Evolutionary conservation across 2,888 invertebrate species (phyloP), one percentile per base, ranked within the genome.

Genomic region (Caenorhabditis doughertyi): DNA sequence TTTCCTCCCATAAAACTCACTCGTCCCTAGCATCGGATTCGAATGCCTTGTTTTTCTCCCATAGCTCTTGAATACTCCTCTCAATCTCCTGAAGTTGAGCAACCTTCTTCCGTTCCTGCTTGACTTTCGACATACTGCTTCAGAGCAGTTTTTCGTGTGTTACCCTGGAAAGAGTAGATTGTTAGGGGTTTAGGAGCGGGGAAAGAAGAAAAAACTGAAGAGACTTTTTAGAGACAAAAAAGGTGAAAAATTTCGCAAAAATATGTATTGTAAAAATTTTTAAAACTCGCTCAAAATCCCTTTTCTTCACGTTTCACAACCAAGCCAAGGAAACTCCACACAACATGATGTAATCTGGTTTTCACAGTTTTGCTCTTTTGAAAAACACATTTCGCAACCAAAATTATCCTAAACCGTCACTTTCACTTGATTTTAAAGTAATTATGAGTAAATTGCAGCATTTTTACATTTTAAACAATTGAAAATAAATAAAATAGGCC

Each of bases 21-120:
- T 84, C 84, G 65, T 86, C 86, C 0, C 95, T 95, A 2, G 96
- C 96, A 93, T 98, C 95, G 67, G 94, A 93, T 93, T 98, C 96
- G 92, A 95, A 96, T 1, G 95, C 94, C 91, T 95, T 95, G 73
- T 95, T 95, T 21, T 93, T 92, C 49, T 95, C 95, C 99, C 99
- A 99, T 92, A 94, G 94, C 79, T 94, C 93, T 92, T 98, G 98
- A 16, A 97, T 95, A 83, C 95, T 94, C 80, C 93, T 94, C 92
- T 99, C 98, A 86, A 80, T 81, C 35, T 86, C 86, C 21, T 81
- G 72, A 27, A 83, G 79, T 25, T 80, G 79, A 21, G 82, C 81
- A 7, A 87, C 87, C 83, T 87, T 87, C 79, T 85, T 87, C 44
- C 87, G 71, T 60, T 87, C 87, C 58, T 87, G 84, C 9, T 35